These are phyloP conservation scores for Syrista parreyssii DNA, from an alignment of 2,888 invertebrate species.

Conservation along the genomic window DNA sequence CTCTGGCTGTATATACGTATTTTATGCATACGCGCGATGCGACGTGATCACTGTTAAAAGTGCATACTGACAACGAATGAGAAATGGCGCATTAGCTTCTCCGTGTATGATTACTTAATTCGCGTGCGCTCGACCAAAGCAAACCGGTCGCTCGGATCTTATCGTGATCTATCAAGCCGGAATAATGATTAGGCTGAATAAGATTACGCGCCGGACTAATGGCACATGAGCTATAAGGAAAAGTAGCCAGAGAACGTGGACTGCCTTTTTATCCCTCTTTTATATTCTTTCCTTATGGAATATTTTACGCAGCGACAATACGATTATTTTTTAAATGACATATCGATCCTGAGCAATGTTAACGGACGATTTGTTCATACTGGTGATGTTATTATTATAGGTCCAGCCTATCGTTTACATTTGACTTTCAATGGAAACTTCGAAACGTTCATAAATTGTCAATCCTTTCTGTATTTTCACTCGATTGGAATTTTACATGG, in stretches of 20 bases:
- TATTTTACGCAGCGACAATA: neutral
- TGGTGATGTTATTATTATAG: neutral
- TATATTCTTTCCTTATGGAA: neutral
- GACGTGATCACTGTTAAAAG: constrained; percentile 9
- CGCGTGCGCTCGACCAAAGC: constrained; percentile 51
- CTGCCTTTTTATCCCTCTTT: neutral
- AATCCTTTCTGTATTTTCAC: neutral
- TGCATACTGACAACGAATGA: constrained; percentile 51
- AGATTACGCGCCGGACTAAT: neutral
- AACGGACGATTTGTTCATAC: neutral
- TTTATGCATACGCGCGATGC: neutral
- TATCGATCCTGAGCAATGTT: neutral
- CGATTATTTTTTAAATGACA: neutral
- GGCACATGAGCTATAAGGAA: neutral
- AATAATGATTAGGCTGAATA: constrained; percentile 46
- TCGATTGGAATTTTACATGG: neutral
- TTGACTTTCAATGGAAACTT: neutral
- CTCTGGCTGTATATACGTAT: neutral
- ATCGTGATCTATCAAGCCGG: constrained; percentile 55
- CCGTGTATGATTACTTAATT: constrained; percentile 58
- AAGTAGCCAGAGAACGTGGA: neutral
- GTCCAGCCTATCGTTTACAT: neutral
- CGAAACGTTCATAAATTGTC: neutral
- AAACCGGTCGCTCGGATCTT: constrained; percentile 47
- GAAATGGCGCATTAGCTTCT: constrained; percentile 48